A percentile compares a stretch with the other conserved stretches of the same genome.
Evolutionary conservation across 2,888 invertebrate genomes (phyloP).

Genomic region (Conchocele bisecta): DNA sequence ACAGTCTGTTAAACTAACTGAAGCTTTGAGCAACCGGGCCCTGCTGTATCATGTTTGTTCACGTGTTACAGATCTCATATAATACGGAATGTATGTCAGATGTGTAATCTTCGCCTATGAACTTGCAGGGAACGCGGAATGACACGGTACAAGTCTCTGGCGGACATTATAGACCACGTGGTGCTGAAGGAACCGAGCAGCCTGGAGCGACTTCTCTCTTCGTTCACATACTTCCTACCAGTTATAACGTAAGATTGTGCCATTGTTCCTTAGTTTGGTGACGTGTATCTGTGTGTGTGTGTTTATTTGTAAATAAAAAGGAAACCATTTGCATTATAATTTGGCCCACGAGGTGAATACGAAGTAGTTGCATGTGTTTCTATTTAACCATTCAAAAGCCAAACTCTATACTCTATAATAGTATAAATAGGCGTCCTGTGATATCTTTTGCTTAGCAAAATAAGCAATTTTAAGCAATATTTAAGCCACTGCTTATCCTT

Average conservation of each 20-base stretch:
- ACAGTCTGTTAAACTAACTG: no score
- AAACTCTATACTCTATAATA: no score
- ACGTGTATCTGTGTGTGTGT: no score
- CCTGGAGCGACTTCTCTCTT: conserved; percentile 52
- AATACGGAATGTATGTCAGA: no score
- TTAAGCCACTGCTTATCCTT: no score
- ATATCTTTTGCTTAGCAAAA: no score
- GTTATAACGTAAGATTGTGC: conserved; percentile 61
- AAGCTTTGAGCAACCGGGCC: no score
- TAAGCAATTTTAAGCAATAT: no score
- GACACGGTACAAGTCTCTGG: conserved; percentile 77
- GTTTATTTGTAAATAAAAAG: no score
- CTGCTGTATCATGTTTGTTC: no score
- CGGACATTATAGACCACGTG: conserved; percentile 82
- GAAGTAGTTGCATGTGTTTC: not conserved
- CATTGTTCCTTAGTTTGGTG: no score
- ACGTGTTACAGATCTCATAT: no score
- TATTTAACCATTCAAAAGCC: not conserved
- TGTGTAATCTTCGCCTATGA: not conserved
- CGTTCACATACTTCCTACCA: conserved; percentile 66
- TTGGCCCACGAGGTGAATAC: not conserved
- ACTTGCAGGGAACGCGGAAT: conserved; percentile 78
- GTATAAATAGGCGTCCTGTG: not conserved
- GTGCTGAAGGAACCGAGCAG: conserved; percentile 65
- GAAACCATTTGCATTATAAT: not conserved